These are phyloP conservation scores for Cantharis rufa DNA, from an alignment of 2,888 invertebrate species.

Conservation along the genomic window DNA sequence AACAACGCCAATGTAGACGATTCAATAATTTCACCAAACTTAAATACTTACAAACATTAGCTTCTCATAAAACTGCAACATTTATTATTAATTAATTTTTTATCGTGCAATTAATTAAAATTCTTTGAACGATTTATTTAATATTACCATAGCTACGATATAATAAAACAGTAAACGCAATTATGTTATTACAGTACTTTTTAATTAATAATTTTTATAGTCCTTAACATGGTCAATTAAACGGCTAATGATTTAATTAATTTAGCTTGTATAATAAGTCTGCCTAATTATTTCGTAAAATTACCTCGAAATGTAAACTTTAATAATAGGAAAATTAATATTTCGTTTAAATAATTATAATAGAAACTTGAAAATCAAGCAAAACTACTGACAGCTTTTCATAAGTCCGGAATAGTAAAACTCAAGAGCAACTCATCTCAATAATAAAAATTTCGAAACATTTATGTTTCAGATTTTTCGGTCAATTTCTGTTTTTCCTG, in stretches of 20 bases:
- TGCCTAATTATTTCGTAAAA: neutral
- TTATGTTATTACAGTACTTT: neutral
- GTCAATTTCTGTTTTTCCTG: no score
- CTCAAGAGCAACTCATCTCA: neutral
- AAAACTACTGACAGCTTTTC: neutral
- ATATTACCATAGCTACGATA: neutral
- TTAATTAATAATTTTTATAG: neutral
- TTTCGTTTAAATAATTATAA: neutral
- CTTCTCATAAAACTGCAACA: neutral
- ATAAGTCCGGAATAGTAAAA: neutral
- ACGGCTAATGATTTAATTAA: neutral
- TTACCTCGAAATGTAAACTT: neutral
- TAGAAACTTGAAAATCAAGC: neutral
- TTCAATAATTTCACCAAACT: neutral
- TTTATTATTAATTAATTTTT: neutral
- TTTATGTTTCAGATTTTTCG: no score
- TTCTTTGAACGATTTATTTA: neutral
- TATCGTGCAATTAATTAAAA: neutral
- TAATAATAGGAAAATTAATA: neutral
- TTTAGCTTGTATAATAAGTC: neutral
- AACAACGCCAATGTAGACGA: neutral
- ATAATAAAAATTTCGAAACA: no score
- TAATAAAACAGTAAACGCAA: neutral
- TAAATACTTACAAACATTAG: neutral
- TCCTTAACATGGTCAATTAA: neutral